These are phyloP conservation scores for Gonioctena quinquepunctata DNA, from an alignment of 1,140 invertebrate species.

Conservation along the genomic window DNA sequence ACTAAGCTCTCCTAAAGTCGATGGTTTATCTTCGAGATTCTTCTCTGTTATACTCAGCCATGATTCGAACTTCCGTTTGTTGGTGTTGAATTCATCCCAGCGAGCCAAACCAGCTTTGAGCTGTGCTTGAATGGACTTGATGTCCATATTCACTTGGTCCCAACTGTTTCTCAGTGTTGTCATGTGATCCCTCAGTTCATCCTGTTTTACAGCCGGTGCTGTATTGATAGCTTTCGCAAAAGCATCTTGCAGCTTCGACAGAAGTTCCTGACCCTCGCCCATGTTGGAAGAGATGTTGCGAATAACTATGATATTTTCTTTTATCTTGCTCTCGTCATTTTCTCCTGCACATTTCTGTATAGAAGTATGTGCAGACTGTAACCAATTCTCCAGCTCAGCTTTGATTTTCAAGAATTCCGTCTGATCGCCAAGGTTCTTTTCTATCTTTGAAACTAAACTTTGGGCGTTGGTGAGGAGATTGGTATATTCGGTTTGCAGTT, in stretches of 20 bases:
- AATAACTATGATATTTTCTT: conserved; percentile 82
- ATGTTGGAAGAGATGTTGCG: conserved; percentile 73
- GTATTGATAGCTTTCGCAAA: conserved; percentile 84
- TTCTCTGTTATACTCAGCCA: conserved; percentile 74
- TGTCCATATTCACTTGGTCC: conserved; percentile 80
- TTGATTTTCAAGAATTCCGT: conserved; percentile 87
- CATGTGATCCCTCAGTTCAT: conserved; percentile 74
- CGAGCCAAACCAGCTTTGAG: conserved; percentile 75
- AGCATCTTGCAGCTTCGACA: conserved; percentile 77
- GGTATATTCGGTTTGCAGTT: conserved; percentile 79
- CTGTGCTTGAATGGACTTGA: conserved; percentile 77
- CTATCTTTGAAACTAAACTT: conserved; percentile 78
- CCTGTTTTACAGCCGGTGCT: conserved; percentile 78
- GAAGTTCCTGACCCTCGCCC: conserved; percentile 84
- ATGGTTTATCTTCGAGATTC: conserved; percentile 64
- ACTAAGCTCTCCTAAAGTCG: conserved; percentile 80
- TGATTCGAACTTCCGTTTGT: conserved; percentile 67
- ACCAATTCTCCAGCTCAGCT: conserved; percentile 80
- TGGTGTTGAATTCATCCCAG: conserved; percentile 82
- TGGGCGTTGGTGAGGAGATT: conserved; percentile 76
- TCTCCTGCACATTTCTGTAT: conserved; percentile 81
- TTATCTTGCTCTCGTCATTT: conserved; percentile 76
- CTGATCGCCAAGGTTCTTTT: conserved; percentile 87
- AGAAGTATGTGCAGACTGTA: conserved; percentile 74
- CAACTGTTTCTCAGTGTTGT: conserved; percentile 75